phyloP scores from a whole-genome alignment of 2,113 vertebrate species.

The Hipposideros armiger region DNA sequence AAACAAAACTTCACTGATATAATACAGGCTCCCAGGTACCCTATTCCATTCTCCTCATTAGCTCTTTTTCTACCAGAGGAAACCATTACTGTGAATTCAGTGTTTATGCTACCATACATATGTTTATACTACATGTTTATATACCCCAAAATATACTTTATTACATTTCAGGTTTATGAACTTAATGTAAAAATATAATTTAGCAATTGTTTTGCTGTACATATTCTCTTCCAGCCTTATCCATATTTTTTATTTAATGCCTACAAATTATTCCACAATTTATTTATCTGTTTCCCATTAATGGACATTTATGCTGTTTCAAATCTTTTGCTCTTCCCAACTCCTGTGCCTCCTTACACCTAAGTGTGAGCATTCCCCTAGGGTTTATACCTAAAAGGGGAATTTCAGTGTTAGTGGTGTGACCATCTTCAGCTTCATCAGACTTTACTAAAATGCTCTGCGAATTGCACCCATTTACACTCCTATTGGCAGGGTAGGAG shows the following conservation, averaged over 20 bases:
- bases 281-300: background rate
- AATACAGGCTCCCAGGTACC: background rate
- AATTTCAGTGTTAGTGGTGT: background rate
- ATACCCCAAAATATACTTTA: background rate
- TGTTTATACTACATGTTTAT: background rate
- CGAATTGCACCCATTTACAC: background rate
- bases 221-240: background rate
- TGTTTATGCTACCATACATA: background rate
- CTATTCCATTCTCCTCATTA: background rate
- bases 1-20: background rate
- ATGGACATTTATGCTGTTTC: background rate
- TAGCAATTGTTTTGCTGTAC: background rate
- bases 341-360: background rate
- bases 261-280: background rate
- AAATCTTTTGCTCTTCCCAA: background rate
- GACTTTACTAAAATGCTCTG: background rate
- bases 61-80: background rate
- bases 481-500: background rate
- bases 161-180: background rate
- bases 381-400: background rate
- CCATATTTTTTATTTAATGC: background rate
- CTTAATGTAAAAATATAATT: constrained; percentile 42
- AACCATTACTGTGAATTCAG: background rate
- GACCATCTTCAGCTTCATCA: background rate
- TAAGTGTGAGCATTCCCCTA: background rate